These are phyloP conservation scores for Cephus rjabovi DNA, from an alignment of 2,888 invertebrate genomes.

Conservation along the genomic window DNA sequence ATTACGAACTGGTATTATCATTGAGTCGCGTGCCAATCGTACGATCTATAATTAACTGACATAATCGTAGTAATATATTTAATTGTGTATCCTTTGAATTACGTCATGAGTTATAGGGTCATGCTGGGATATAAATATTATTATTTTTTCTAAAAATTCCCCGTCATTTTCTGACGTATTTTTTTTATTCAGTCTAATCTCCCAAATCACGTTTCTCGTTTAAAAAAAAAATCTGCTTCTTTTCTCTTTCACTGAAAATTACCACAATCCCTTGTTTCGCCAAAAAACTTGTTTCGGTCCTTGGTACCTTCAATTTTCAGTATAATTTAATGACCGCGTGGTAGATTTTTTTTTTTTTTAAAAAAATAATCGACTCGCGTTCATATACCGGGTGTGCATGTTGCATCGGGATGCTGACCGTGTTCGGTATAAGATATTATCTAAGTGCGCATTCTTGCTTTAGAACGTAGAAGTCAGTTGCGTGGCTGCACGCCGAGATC, in stretches of 20 bases:
- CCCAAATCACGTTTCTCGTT: accelerated
- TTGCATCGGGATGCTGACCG: slow-evolving; percentile 13
- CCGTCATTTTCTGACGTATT: neutral
- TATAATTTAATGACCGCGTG: neutral
- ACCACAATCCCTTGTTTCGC: too few species aligned
- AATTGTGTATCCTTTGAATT: neutral
- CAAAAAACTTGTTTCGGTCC: neutral
- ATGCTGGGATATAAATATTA: neutral
- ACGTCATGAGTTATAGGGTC: neutral
- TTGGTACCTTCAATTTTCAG: neutral
- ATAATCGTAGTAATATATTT: neutral
- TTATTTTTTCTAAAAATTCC: neutral
- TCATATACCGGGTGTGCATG: neutral
- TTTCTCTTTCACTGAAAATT: neutral
- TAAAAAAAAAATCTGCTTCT: neutral
- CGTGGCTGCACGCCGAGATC: slow-evolving; percentile 24
- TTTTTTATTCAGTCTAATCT: neutral
- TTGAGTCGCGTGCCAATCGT: neutral
- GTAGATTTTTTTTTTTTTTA: neutral
- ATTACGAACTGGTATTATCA: neutral
- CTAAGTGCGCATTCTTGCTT: slow-evolving; percentile 17
- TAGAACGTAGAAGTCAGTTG: neutral
- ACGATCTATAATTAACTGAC: neutral
- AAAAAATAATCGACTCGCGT: neutral
- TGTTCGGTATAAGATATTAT: slow-evolving; percentile 29